Base-by-base conservation (phyloP, 2,797 vertebrate species). In the Liasis olivaceus region DNA sequence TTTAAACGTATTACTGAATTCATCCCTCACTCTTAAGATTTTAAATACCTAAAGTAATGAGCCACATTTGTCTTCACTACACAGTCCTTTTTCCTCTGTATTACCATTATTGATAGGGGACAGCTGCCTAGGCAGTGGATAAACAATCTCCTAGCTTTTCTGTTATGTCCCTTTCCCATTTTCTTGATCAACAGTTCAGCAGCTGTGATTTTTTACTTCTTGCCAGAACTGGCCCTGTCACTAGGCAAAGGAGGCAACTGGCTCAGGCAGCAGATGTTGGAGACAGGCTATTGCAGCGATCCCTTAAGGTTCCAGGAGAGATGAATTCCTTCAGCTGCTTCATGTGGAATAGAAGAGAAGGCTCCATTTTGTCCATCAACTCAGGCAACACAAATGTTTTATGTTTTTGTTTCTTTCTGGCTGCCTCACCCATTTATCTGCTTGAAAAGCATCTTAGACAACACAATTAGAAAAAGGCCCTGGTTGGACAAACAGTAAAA, bases 1-100 rank as follows among this genome's bases (percentile, higher is more conserved):
- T 94, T 91, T 90, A 94, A 1, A 4, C 28, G 26, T 20, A 81
- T 81, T 77, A 22, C 69, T 51, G 26, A 88, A 88, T 77, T 81
- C 26, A n/a, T 91, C 31, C 5, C 36, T 88, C 56, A 26, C 17
- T 88, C 56, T 51, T 58, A 88, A 4, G 24, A 72, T 91, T 63
- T 51, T 91, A 56, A 77, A 54, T 3, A 26, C 47, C 15, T 72
- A 13, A 59, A 72, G 31, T 8, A 69, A 51, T 36, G 6, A 26
- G 36, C 12, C 51, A 22, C 0, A 22, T 59, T 69, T 88, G 14
- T 42, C 56, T 63, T 26, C 31, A 28, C 2, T 14, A 54, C 51
- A 51, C 59, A 7, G 2, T 58, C 62, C 59, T 90, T 36, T 26
- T 24, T 62, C 24, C 2, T 54, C 59, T 64, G 42, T 28, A 6